Base-by-base conservation (phyloP, 2,113 vertebrate genomes). In the Ibidorhyncha struthersii region DNA sequence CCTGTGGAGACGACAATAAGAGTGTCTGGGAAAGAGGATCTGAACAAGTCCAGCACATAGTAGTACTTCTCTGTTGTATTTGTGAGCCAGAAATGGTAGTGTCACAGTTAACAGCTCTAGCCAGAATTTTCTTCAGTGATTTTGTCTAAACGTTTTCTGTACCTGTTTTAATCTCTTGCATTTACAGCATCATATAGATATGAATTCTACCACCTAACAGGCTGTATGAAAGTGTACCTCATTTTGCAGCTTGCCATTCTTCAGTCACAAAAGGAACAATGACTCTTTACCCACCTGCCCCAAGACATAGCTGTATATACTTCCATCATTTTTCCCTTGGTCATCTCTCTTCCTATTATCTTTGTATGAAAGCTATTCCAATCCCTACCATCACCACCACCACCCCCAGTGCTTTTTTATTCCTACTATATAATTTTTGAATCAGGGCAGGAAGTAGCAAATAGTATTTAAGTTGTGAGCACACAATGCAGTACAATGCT, bases 171-270 rank as follows among this genome's bases (percentile, higher is more conserved):
- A 13, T 38, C 70, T 92, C 40, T 43, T 40, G 22, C 45, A 58
- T 26, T 84, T 36, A 73, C 21, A 86, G 53, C 23, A 30, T 20
- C 6, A 9, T 8, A 5, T 2, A 86, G 32, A 53, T 29, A 72
- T 2, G 5, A 82, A 87, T 23, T 43, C 53, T 23, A 56, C 19
- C 5, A 1, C 16, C 29, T 41, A n/a, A 34, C 0, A 4, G 36
- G 55, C 34, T 18, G 6, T 2, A 8, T 52, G 32, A n/a, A 83
- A 73, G 22, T 2, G 4, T 4, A 58, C 12, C n/a, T 81, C 5
- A 14, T 43, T 47, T 43, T 1, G 1, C 45, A 86, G 41, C 8
- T 27, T 27, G 30, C 25, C 41, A 29, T 25, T 66, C 41, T 49
- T 50, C 36, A 70, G 12, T 53, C 43, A 77, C 59, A 56, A 26